Evolutionary conservation across 1,140 invertebrate species (phyloP).

Genomic region (Dendrolimus kikuchii): DNA sequence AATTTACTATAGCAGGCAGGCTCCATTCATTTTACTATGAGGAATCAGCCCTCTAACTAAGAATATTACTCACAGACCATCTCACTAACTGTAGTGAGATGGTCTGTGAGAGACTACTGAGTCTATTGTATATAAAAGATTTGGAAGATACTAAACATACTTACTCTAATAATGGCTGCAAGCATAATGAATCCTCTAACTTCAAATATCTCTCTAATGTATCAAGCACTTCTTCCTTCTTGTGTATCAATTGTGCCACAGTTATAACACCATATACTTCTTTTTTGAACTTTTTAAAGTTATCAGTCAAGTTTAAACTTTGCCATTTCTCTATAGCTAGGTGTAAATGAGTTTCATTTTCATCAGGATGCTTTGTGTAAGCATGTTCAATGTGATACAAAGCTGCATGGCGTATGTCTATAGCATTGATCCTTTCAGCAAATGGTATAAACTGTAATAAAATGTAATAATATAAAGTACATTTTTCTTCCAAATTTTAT

Average conservation of each 20-base stretch:
- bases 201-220: conserved; percentile 81
- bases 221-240: conserved; percentile 83
- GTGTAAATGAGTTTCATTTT: conserved; percentile 85
- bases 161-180: conserved; percentile 89
- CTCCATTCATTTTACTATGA: too few species aligned
- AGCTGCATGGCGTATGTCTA: conserved; percentile 86
- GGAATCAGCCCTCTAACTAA: too few species aligned
- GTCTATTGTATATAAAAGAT: too few species aligned
- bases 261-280: conserved; percentile 82
- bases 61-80: too few species aligned
- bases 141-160: conserved; percentile 34
- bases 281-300: conserved; percentile 83
- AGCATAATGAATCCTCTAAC: conserved; percentile 78
- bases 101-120: too few species aligned
- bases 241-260: conserved; percentile 84
- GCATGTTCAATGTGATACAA: conserved; percentile 77
- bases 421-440: conserved; percentile 84
- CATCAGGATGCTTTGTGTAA: conserved; percentile 76
- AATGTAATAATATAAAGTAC: conserved; percentile 7
- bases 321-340: conserved; percentile 90
- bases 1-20: too few species aligned
- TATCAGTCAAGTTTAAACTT: conserved; percentile 86
- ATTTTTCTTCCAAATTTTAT: neutral
- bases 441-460: conserved; percentile 88
- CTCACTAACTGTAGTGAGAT: too few species aligned